A percentile compares a stretch with the other conserved stretches of the same genome.
phyloP scores from a whole-genome alignment of 1,140 invertebrate genomes.

The Diplogasteroides magnus region DNA sequence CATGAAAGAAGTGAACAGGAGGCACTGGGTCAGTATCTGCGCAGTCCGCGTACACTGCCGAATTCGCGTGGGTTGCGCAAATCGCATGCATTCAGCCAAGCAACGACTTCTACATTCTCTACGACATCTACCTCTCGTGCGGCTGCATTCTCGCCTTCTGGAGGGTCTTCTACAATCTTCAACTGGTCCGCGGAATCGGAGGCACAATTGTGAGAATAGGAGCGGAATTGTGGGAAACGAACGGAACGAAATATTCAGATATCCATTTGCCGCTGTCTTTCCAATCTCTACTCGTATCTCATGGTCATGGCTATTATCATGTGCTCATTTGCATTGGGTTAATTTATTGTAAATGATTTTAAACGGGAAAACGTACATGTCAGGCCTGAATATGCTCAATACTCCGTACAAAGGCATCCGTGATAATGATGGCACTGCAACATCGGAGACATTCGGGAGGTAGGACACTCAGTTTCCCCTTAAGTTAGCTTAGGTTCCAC shows the following conservation, averaged over 20 bases:
- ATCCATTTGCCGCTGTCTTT: constrained; percentile 40
- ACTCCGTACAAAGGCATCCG: constrained; percentile 35
- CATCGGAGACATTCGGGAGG: too few species aligned
- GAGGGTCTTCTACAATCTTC: constrained; percentile 34
- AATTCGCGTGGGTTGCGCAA: constrained; percentile 31
- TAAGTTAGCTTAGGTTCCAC: too few species aligned
- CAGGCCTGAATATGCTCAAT: constrained; percentile 34
- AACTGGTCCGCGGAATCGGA: constrained; percentile 32
- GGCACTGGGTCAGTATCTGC: constrained; percentile 7
- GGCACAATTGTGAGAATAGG: constrained; percentile 38
- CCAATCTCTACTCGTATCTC: constrained; percentile 33
- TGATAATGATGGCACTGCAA: too few species aligned
- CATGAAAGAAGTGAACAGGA: neutral
- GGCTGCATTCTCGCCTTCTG: constrained; percentile 33
- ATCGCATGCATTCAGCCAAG: too few species aligned
- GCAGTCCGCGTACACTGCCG: constrained; percentile 4
- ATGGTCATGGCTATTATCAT: constrained; percentile 39
- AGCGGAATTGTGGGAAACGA: too few species aligned
- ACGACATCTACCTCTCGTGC: constrained; percentile 33
- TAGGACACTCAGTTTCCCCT: too few species aligned
- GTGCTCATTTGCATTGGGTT: constrained; percentile 33
- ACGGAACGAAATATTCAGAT: too few species aligned
- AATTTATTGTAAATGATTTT: too few species aligned
- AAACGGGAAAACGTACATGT: too few species aligned
- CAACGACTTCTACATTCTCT: constrained; percentile 24